Base-by-base conservation (phyloP, 2,888 invertebrate species). In the Ichneumoninae sp. region DNA sequence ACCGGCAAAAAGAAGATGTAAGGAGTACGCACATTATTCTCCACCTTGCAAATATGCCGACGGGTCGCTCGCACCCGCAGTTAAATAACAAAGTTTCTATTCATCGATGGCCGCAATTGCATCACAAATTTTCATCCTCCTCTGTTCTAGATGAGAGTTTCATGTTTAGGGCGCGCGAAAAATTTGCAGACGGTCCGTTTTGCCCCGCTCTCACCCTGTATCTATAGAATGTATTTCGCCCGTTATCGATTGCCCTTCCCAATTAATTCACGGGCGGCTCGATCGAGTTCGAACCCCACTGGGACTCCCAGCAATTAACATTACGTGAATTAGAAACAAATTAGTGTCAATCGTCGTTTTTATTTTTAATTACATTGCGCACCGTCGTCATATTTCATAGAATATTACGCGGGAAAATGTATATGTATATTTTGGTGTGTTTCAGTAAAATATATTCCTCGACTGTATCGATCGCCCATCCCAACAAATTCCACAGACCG, bases 161-260 rank as follows among this genome's bases (percentile, higher is more conserved):
- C 3, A 16, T 47, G 4, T 16, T 47, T 47, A 47, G 4, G 44
- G 13, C 16, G 4, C 13, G 4, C 44, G 16, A 16, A 47, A 3
- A 47, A 13, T 47, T 47, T 3, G 3, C 44, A 3, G 5, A 16
- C 13, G 16, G 16, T 47, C 16, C 44, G 44, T 47, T 47, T 16
- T 16, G 44, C 0, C 44, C 16, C 44, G 3, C 16, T 16, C 44
- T 5, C 3, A 3, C 44, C 44, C 13, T 16, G 44, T 47, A 47
- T 47, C 16, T 40, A 13, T 5, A 44, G 60, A 72, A 13, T 40
- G 7, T 26, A 40, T 60, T 22, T 26, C 3, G 22, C 7, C 26
- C 16, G 22, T 40, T 60, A 72, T 72, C 44, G 72, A 72, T 47
- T 60, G 1, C 22, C 44, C 26, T n/a, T 26, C 30, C n/a, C 72